A percentile compares a stretch with the other conserved stretches of the same genome.
Conservation (phyloP, 2,113 vertebrate species). For the Gadus macrocephalus region DNA sequence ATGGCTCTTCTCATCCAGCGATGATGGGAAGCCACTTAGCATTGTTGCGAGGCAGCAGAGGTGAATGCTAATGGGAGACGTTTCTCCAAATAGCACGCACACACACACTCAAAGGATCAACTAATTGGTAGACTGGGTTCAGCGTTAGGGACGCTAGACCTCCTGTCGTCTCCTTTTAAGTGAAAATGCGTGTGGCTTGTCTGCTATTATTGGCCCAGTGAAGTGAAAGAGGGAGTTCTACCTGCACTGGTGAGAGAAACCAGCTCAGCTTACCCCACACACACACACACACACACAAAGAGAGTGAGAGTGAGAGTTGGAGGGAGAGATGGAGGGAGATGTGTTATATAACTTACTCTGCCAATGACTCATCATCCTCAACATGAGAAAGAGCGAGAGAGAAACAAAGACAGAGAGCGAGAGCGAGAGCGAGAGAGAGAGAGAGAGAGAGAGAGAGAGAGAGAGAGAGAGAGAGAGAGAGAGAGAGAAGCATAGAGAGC, state of each 20-base stretch:
- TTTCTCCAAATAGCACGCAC: conserved; percentile 43
- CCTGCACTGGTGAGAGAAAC: conserved; percentile 67
- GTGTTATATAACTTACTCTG: conserved; percentile 65
- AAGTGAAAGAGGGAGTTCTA: conserved; percentile 53
- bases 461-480: conserved; percentile 10
- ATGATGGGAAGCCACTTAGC: conserved; percentile 36
- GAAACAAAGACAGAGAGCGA: conserved; percentile 54
- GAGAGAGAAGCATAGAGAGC: conserved; percentile 61
- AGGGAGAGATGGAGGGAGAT: too few species aligned
- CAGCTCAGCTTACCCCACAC: conserved; percentile 43
- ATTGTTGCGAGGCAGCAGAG: conserved; percentile 29
- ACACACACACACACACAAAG: not conserved
- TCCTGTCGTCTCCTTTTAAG: conserved; percentile 23
- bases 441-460: too few species aligned
- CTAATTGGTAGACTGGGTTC: conserved; percentile 17
- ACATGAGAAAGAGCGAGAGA: conserved; percentile 51
- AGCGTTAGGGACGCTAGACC: conserved; percentile 28
- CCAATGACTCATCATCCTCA: conserved; percentile 69
- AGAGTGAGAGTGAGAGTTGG: conserved; percentile 16
- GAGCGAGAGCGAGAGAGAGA: conserved; percentile 45
- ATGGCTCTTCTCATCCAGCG: conserved; percentile 39
- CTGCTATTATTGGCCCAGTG: conserved; percentile 48
- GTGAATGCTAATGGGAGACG: conserved; percentile 42
- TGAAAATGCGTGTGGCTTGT: conserved; percentile 29
- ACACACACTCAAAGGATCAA: conserved; percentile 11